These are phyloP conservation scores for Polydrusus tereticollis DNA, from an alignment of 2,888 invertebrate species.

Conservation along the genomic window DNA sequence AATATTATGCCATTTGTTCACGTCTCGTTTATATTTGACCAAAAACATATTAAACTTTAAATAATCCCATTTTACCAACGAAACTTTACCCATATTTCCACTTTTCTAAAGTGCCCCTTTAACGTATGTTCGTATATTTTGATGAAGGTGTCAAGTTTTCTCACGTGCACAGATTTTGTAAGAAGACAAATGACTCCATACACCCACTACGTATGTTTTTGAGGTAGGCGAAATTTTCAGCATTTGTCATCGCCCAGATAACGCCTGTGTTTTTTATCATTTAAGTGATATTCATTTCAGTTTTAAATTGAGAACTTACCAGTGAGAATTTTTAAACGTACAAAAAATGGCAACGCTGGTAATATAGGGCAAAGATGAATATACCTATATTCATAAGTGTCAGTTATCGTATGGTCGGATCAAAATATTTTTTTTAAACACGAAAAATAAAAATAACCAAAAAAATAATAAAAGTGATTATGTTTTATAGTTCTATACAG, in stretches of 20 bases:
- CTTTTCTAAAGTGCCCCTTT: neutral
- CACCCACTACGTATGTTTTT: neutral
- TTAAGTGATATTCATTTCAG: neutral
- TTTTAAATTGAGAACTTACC: neutral
- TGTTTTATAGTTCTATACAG: too few relatives aligned
- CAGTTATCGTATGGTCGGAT: neutral
- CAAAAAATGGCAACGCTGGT: neutral
- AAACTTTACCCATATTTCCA: neutral
- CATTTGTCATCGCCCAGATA: neutral
- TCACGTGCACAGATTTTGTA: neutral
- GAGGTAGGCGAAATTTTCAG: neutral
- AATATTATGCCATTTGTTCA: too few relatives aligned
- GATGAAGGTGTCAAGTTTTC: neutral
- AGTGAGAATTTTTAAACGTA: neutral
- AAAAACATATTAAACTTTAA: neutral
- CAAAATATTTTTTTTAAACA: too few relatives aligned
- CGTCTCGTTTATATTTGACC: too few relatives aligned
- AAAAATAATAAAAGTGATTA: too few relatives aligned
- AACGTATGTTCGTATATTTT: neutral
- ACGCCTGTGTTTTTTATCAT: neutral
- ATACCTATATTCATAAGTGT: neutral
- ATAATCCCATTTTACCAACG: neutral
- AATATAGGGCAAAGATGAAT: neutral
- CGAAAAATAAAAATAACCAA: too few relatives aligned
- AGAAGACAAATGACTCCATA: slow-evolving; percentile 3